Percentiles rank a stretch among this genome's conserved stretches.
These are phyloP conservation scores for Orchestes rusci DNA, from an alignment of 2,888 invertebrate species.

Conservation along the genomic window DNA sequence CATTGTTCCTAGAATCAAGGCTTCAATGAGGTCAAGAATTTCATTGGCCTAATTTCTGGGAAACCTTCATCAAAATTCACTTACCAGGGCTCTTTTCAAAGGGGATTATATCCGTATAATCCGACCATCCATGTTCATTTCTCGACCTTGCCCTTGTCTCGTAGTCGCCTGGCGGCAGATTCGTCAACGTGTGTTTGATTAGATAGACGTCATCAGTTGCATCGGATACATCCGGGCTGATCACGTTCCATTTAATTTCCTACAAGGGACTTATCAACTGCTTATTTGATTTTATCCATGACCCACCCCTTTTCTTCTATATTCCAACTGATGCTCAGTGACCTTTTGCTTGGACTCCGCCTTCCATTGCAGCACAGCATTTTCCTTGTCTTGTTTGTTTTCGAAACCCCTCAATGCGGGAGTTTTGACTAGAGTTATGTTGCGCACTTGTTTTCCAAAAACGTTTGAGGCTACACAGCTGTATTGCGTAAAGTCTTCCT, in stretches of 20 bases:
- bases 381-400: slow-evolving; percentile 27
- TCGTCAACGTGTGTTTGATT: slow-evolving; percentile 40
- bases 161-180: slow-evolving; percentile 42
- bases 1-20: too few relatives aligned
- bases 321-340: slow-evolving; percentile 43
- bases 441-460: slow-evolving; percentile 35
- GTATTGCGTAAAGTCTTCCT: slow-evolving; percentile 43
- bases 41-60: not conserved
- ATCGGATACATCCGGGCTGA: slow-evolving; percentile 35
- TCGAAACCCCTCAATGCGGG: slow-evolving; percentile 32
- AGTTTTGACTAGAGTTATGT: slow-evolving; percentile 35
- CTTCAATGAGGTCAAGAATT: not conserved
- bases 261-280: too few relatives aligned
- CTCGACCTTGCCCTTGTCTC: slow-evolving; percentile 42
- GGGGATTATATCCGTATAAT: slow-evolving; percentile 38
- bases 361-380: slow-evolving; percentile 41
- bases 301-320: slow-evolving; percentile 43
- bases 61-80: slow-evolving; percentile 11
- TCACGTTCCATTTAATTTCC: slow-evolving; percentile 38
- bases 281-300: too few relatives aligned
- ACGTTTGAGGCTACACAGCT: slow-evolving; percentile 43
- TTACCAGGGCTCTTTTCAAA: slow-evolving; percentile 44
- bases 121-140: slow-evolving; percentile 46
- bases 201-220: slow-evolving; percentile 37
- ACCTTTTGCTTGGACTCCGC: slow-evolving; percentile 46